phyloP scores from a whole-genome alignment of 2,888 invertebrate species.

The Nephrocerus scutellatus region DNA sequence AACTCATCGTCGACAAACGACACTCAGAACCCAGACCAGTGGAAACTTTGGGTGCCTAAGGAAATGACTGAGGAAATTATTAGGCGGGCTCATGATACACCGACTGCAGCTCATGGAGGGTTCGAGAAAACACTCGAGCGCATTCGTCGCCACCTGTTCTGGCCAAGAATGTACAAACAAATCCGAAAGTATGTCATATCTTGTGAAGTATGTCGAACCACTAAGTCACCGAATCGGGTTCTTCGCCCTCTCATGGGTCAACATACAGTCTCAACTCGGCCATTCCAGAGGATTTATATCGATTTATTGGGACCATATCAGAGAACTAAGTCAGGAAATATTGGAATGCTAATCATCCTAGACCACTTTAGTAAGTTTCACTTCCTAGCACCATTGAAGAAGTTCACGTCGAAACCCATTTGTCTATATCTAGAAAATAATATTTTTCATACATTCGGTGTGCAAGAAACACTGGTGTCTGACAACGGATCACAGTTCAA shows the following conservation, averaged over 20 bases:
- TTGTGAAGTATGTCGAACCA: conserved; percentile 3
- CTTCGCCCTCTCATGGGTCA: conserved; percentile 3
- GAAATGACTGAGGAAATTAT: not conserved
- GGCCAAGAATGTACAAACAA: conserved; percentile 1
- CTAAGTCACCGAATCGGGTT: conserved; percentile 4
- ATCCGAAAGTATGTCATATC: not conserved
- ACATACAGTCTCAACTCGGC: not conserved
- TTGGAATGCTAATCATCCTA: conserved; percentile 7
- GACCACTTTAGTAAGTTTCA: conserved; percentile 11
- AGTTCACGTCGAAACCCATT: no score
- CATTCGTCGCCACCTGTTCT: not conserved
- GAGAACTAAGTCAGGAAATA: conserved; percentile 3
- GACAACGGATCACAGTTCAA: no score
- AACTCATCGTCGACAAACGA: no score
- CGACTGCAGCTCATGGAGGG: conserved; percentile 1
- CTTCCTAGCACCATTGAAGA: conserved; percentile 5
- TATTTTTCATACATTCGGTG: no score
- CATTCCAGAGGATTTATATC: conserved; percentile 3
- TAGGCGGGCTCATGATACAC: not conserved
- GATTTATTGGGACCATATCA: conserved; percentile 6
- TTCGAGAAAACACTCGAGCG: conserved; percentile 2
- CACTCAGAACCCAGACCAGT: no score
- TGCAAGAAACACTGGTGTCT: no score
- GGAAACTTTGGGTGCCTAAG: conserved; percentile 12
- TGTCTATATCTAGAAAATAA: no score